Evolutionary conservation across 2,113 vertebrate species (phyloP), one percentile per base, ranked within the genome.

Genomic region (Guaruba guarouba): DNA sequence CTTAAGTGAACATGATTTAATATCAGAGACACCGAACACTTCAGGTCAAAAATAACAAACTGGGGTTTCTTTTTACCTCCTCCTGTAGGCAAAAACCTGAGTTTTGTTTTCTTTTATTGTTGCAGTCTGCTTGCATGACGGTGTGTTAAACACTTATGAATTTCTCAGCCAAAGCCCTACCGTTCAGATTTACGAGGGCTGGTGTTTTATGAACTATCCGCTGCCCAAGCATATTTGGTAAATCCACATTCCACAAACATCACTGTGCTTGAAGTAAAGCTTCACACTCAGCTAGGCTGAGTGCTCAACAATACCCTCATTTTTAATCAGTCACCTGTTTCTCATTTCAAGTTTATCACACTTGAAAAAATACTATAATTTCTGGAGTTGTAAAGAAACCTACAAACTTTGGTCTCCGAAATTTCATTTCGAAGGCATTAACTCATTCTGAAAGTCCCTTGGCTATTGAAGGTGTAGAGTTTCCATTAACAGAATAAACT

Each of bases 391-490:
- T 95, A 96, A 95, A 96, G 94, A 29, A 54, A 74, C 88, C 87
- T 88, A 67, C 95, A 67, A 95, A 92, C 91, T 92, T 93, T 71
- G 87, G 82, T 91, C 94, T 93, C 86, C 11, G 73, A 96, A 95
- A 93, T 96, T 97, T 97, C 97, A 97, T 97, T 97, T 97, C 25
- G 70, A 95, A 95, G 96, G 96, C 94, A 97, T 96, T 97, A 96
- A 97, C 92, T 96, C 95, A 96, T 94, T 92, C 54, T 92, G 90
- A 90, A 76, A 85, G 94, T 96, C 96, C 96, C 95, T 92, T 73
- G 94, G 94, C 95, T 94, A 82, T 87, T 82, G 4, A 14, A 95
- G 94, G 92, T 95, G 95, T 95, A 95, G 96, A 96, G 92, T 97
- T 95, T 97, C 96, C 95, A 96, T 93, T 91, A 92, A 33, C 71